These are phyloP conservation scores for Agrochola litura DNA, from an alignment of 2,888 invertebrate species.

Conservation along the genomic window DNA sequence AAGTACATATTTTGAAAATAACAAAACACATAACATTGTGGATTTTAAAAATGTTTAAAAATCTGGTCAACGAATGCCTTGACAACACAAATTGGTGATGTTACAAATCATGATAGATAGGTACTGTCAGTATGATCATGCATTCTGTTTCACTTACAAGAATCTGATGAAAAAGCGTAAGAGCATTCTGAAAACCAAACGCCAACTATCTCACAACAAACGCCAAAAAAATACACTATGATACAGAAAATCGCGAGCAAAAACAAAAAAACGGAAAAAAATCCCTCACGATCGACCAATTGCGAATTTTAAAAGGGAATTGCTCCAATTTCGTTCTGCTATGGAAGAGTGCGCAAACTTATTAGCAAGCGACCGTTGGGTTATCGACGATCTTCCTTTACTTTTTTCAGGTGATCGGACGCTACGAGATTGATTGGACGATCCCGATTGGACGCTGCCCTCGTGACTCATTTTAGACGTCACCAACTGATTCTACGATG, in stretches of 20 bases:
- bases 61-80: not conserved
- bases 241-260: constrained; percentile 38
- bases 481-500: constrained; percentile 57
- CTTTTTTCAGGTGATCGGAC: constrained; percentile 85
- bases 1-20: not conserved
- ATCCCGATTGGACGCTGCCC: constrained; percentile 79
- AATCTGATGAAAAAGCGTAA: not conserved
- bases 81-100: not conserved
- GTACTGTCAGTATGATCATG: not conserved
- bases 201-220: constrained; percentile 16
- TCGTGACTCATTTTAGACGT: constrained; percentile 81
- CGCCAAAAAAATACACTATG: constrained; percentile 27
- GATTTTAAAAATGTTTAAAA: not conserved
- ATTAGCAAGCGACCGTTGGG: constrained; percentile 79
- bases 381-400: constrained; percentile 79
- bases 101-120: not conserved
- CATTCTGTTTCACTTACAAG: not conserved
- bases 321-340: constrained; percentile 85
- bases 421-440: constrained; percentile 84
- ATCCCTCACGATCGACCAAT: constrained; percentile 79
- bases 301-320: constrained; percentile 75
- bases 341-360: constrained; percentile 89
- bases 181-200: not conserved
- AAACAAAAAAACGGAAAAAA: constrained; percentile 67
- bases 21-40: not conserved